phyloP scores from a whole-genome alignment of 2,113 vertebrate genomes.

The Calypte anna region DNA sequence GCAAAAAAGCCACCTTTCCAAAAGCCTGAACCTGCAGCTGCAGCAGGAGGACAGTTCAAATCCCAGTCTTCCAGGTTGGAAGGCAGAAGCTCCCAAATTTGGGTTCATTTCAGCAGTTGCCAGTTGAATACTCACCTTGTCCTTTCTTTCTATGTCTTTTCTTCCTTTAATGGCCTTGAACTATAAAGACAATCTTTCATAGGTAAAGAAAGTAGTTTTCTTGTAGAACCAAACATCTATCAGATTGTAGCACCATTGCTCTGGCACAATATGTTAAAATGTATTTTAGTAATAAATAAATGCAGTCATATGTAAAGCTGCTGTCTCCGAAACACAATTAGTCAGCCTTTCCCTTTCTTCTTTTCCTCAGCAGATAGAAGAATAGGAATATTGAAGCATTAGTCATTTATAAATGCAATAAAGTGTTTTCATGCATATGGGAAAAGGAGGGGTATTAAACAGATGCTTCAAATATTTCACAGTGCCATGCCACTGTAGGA shows the following conservation, averaged over 20 bases:
- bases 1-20: background rate
- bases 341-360: background rate
- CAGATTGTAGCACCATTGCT: background rate
- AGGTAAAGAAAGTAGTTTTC: background rate
- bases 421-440: background rate
- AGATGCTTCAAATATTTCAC: background rate
- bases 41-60: too few species aligned
- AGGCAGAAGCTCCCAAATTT: background rate
- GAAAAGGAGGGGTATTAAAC: background rate
- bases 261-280: background rate
- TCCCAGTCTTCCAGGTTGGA: background rate
- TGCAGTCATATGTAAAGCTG: slow-evolving; percentile 12
- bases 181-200: background rate
- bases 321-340: slow-evolving; percentile 32
- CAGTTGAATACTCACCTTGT: background rate
- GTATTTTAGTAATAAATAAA: slow-evolving; percentile 34
- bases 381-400: slow-evolving; percentile 10
- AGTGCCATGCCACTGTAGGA: background rate
- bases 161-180: background rate
- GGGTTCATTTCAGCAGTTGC: background rate
- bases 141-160: background rate
- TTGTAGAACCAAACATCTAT: background rate
- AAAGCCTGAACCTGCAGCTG: background rate
- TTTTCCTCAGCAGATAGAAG: slow-evolving; percentile 36
- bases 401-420: slow-evolving; percentile 25